These are phyloP conservation scores for Crioceris asparagi DNA, from an alignment of 2,888 invertebrate species.

Conservation along the genomic window DNA sequence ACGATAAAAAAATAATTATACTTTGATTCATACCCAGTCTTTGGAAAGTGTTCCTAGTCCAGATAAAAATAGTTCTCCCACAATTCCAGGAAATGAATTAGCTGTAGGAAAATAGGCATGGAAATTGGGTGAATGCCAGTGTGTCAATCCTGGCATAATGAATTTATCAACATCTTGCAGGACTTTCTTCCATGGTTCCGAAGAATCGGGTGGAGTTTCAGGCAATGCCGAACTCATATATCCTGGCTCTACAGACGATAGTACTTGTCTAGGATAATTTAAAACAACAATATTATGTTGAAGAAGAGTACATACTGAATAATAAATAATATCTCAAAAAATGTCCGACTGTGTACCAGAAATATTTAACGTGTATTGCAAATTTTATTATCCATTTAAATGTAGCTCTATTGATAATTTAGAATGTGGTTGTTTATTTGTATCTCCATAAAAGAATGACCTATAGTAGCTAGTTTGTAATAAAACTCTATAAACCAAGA, in stretches of 20 bases:
- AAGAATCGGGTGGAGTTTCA: conserved; percentile 62
- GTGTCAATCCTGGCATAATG: conserved; percentile 88
- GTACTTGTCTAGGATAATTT: conserved; percentile 49
- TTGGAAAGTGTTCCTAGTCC: conserved; percentile 26
- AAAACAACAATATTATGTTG: too few relatives aligned
- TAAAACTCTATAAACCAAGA: too few relatives aligned
- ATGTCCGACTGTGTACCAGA: too few relatives aligned
- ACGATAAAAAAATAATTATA: not conserved
- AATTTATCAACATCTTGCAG: conserved; percentile 74
- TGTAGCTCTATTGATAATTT: too few relatives aligned
- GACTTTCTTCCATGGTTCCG: conserved; percentile 79
- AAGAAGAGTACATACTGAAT: conserved; percentile 4
- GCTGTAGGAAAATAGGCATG: conserved; percentile 86
- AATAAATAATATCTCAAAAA: too few relatives aligned
- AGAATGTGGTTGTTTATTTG: too few relatives aligned
- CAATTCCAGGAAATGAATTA: conserved; percentile 74
- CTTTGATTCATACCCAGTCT: conserved; percentile 24
- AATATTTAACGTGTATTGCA: too few relatives aligned
- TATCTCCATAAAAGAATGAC: too few relatives aligned
- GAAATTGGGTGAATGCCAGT: conserved; percentile 91
- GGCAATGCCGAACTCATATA: conserved; percentile 75
- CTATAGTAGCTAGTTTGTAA: too few relatives aligned
- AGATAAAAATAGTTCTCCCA: conserved; percentile 49
- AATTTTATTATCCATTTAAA: too few relatives aligned
- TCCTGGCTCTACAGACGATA: conserved; percentile 84